Evolutionary conservation across 2,888 invertebrate species (phyloP).

Genomic region (Caenorhabditis imperialis): DNA sequence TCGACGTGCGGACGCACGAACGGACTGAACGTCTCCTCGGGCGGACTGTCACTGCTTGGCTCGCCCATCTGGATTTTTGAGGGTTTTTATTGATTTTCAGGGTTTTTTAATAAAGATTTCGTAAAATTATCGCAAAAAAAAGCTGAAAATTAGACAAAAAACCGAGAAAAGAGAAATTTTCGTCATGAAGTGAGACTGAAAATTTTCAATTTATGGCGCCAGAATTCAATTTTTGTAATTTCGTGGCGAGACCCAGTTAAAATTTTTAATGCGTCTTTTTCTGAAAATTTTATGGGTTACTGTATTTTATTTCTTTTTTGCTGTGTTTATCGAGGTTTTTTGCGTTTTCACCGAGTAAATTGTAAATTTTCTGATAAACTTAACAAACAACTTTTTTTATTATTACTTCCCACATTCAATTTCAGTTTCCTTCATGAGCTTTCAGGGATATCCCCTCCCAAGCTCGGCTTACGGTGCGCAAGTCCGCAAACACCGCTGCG

Average conservation of each 20-base stretch:
- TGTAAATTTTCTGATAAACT: no score
- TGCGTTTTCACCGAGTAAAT: not conserved
- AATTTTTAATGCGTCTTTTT: not conserved
- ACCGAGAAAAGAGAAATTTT: not conserved
- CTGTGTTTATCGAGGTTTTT: not conserved
- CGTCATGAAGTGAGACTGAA: not conserved
- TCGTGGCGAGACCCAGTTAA: slow-evolving; percentile 16
- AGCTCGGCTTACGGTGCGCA: no score
- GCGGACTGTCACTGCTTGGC: slow-evolving; percentile 26
- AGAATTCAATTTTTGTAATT: not conserved
- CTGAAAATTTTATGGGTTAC: slow-evolving; percentile 17
- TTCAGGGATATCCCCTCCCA: no score
- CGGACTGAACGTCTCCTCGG: slow-evolving; percentile 20
- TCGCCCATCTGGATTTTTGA: slow-evolving; percentile 37
- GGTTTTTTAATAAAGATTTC: no score
- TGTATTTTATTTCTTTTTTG: slow-evolving; percentile 6
- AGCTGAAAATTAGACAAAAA: not conserved
- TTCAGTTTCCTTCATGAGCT: no score
- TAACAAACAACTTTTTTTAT: no score
- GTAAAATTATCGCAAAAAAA: no score
- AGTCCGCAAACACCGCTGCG: no score
- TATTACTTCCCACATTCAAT: no score
- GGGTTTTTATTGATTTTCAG: no score
- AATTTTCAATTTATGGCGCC: not conserved
- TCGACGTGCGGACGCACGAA: slow-evolving; percentile 12